A percentile compares a stretch with the other conserved stretches of the same genome.
phyloP scores from a whole-genome alignment of 1,140 invertebrate genomes.

The Hylyphantes graminicola region DNA sequence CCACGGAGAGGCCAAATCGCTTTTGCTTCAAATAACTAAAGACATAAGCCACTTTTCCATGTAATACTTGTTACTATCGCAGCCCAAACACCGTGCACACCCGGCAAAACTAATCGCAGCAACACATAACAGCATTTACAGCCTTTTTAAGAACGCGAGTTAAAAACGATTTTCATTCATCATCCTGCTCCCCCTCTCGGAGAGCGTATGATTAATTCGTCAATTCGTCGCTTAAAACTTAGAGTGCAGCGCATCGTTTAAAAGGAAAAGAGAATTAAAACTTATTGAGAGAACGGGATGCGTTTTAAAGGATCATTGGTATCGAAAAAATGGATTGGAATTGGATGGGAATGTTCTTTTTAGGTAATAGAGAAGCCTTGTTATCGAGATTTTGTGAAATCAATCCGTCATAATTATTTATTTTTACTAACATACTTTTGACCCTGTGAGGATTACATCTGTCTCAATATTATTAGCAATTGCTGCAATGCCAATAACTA shows the following conservation, averaged over 20 bases:
- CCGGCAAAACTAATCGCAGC: conserved; percentile 23
- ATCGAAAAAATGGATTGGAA: too few species aligned
- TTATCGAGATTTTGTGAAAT: too few species aligned
- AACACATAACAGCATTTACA: conserved; percentile 30
- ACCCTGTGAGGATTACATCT: too few species aligned
- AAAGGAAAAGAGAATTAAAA: conserved; percentile 43
- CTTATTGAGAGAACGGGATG: conserved; percentile 1
- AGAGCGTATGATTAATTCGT: conserved; percentile 51
- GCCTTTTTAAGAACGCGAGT: conserved; percentile 36
- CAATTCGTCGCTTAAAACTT: conserved; percentile 44
- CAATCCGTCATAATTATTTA: too few species aligned
- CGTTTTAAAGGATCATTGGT: conserved; percentile 21
- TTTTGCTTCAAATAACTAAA: too few species aligned
- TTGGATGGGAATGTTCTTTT: too few species aligned
- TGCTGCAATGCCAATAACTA: too few species aligned
- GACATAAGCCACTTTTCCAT: too few species aligned
- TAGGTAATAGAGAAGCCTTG: too few species aligned
- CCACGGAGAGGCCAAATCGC: too few species aligned
- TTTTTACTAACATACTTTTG: too few species aligned
- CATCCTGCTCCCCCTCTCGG: background rate
- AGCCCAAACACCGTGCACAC: conserved; percentile 20
- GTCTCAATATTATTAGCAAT: too few species aligned
- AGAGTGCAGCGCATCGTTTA: conserved; percentile 42
- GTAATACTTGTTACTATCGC: background rate
- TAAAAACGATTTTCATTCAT: conserved; percentile 30